These are phyloP conservation scores for Rhodinocichla rosea DNA, from an alignment of 2,113 vertebrate genomes.

Conservation along the genomic window DNA sequence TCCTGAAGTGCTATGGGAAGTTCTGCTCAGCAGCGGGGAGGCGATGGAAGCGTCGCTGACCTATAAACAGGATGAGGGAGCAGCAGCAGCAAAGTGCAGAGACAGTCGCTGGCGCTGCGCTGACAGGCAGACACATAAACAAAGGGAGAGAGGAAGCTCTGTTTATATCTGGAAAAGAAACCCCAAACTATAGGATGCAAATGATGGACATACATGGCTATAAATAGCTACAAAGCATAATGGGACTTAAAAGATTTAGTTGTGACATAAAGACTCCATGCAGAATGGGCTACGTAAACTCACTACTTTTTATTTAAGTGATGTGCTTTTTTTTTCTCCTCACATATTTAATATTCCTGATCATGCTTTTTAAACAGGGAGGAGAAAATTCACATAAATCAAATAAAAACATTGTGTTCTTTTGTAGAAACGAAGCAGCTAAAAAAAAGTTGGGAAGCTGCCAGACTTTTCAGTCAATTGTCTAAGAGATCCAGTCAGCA, in stretches of 20 bases:
- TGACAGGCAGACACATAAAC: constrained; percentile 70
- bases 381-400: not conserved
- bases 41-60: not conserved
- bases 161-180: constrained; percentile 65
- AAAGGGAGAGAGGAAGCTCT: constrained; percentile 64
- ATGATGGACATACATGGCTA: constrained; percentile 9
- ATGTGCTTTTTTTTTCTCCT: not conserved
- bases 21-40: not conserved
- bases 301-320: not conserved
- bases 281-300: not conserved
- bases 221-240: constrained; percentile 58
- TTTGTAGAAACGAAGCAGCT: not conserved
- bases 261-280: not conserved
- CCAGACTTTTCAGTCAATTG: not conserved
- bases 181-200: constrained; percentile 52
- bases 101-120: constrained; percentile 43
- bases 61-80: constrained; percentile 77
- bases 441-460: not conserved
- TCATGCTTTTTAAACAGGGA: not conserved
- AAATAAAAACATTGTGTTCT: not conserved
- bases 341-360: not conserved
- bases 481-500: not conserved
- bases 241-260: constrained; percentile 15
- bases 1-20: constrained; percentile 56
- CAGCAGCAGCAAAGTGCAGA: constrained; percentile 37